A percentile compares a stretch with the other conserved stretches of the same genome.
phyloP scores from a whole-genome alignment of 2,888 invertebrate genomes.

The Salpingus planirostris region DNA sequence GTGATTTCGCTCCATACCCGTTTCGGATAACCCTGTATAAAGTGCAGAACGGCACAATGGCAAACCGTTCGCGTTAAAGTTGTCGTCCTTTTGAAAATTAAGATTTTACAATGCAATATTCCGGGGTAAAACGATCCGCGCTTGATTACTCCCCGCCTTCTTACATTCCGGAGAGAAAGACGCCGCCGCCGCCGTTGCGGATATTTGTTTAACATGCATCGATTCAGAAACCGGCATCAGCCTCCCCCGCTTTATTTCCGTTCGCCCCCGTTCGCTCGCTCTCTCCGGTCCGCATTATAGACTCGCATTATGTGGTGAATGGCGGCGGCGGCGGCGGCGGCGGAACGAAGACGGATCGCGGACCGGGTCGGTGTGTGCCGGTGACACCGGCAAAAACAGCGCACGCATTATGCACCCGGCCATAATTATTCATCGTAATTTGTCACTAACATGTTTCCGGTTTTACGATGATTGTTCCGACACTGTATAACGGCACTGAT shows the following conservation, averaged over 20 bases:
- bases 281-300: no score
- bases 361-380: constrained; percentile 17
- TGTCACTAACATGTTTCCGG: constrained; percentile 28
- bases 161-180: no score
- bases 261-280: no score
- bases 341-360: constrained; percentile 18
- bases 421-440: constrained; percentile 29
- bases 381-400: constrained; percentile 22
- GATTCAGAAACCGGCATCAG: constrained; percentile 4
- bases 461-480: constrained; percentile 23
- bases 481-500: constrained; percentile 9
- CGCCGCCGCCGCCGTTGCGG: constrained; percentile 5
- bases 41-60: no score
- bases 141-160: constrained; percentile 7
- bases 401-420: constrained; percentile 22
- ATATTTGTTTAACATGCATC: constrained; percentile 12
- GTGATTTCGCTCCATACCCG: no score
- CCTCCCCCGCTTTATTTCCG: constrained; percentile 5
- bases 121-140: constrained; percentile 4
- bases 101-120: constrained; percentile 13
- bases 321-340: no score
- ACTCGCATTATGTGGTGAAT: no score
- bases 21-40: no score
- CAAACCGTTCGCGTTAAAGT: no score
- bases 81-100: no score